Evolutionary conservation across 2,888 invertebrate genomes (phyloP), one percentile per base, ranked within the genome.

Genomic region (Myopa tessellatipennis): DNA sequence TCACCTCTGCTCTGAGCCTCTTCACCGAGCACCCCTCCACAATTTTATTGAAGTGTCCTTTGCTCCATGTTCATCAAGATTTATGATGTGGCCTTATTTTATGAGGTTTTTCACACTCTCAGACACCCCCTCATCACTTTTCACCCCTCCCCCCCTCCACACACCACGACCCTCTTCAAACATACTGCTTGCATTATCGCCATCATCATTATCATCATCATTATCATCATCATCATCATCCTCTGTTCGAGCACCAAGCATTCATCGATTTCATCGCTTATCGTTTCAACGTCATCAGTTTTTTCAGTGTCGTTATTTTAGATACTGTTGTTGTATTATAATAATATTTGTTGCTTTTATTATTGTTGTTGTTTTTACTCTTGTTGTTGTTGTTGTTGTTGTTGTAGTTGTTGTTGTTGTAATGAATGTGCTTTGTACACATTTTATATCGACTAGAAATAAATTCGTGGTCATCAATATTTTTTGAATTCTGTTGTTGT

Each of bases 61-160:
- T 38, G 69, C 50, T 72, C 60, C 10, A 60, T 60, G 38, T 58
- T 72, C 45, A 38, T 55, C 60, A 72, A 60, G 60, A 72, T 72
- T 72, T 72, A 72, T 60, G 60, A 12, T 18, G 40, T 38, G 10
- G 36, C 10, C 16, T 40, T 67, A 55, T n/a, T 55, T 55, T n/a
- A n/a, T n/a, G 55, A n/a, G 55, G 69, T 26, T 50, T 45, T 34
- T 52, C 18, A 52, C 55, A 14, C 55, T 16, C 55, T 55, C 5
- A 4, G 4, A 8, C 40, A 12, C 18, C 68, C 45, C 38, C 68
- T 6, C 45, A 16, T 6, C 65, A 0, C 34, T 34, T 5, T 6
- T 58, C 58, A 16, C 45, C 45, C 1, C 10, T n/a, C n/a, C n/a
- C n/a, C n/a, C n/a, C n/a, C n/a, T n/a, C n/a, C n/a, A n/a, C n/a